A percentile compares a stretch with the other conserved stretches of the same genome.
Conservation (phyloP, 2,113 vertebrate species). For the Stegastes partitus region DNA sequence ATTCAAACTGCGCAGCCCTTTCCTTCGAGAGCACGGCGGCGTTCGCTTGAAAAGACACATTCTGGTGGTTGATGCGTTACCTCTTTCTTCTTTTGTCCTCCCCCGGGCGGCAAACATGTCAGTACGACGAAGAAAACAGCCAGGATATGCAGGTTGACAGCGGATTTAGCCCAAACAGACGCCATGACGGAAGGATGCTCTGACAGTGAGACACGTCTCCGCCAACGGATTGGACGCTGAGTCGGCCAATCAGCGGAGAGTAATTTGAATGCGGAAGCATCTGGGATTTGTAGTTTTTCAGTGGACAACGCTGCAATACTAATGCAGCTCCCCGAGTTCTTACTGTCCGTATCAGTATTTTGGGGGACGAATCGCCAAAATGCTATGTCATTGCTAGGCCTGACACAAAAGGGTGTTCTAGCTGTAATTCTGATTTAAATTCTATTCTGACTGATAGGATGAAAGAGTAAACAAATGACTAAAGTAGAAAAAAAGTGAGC, state of each 20-base stretch:
- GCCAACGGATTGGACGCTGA: constrained; percentile 60
- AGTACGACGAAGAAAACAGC: constrained; percentile 64
- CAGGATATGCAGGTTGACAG: constrained; percentile 34
- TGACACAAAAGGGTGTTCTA: too few relatives aligned
- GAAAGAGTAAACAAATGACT: too few relatives aligned
- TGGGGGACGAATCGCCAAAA: background rate
- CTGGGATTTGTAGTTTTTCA: constrained; percentile 71
- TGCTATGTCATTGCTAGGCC: background rate
- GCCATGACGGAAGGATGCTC: constrained; percentile 80
- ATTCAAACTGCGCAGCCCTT: background rate
- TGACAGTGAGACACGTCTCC: constrained; percentile 62
- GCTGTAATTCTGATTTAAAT: too few relatives aligned
- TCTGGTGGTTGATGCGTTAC: constrained; percentile 24
- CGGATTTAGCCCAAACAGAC: constrained; percentile 53
- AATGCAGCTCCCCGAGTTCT: background rate
- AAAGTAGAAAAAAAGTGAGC: too few relatives aligned
- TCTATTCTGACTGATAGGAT: too few relatives aligned
- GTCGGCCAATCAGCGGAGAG: constrained; percentile 56
- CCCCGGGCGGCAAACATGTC: constrained; percentile 68
- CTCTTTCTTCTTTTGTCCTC: constrained; percentile 83
- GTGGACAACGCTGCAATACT: fast-evolving
- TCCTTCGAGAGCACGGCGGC: background rate
- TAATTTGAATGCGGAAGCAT: background rate
- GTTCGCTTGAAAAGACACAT: background rate
- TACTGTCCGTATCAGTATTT: too few relatives aligned